Percentiles rank a stretch among this genome's conserved stretches.
Conservation (phyloP, 2,113 vertebrate genomes). For the Potamarius usumacintae region DNA sequence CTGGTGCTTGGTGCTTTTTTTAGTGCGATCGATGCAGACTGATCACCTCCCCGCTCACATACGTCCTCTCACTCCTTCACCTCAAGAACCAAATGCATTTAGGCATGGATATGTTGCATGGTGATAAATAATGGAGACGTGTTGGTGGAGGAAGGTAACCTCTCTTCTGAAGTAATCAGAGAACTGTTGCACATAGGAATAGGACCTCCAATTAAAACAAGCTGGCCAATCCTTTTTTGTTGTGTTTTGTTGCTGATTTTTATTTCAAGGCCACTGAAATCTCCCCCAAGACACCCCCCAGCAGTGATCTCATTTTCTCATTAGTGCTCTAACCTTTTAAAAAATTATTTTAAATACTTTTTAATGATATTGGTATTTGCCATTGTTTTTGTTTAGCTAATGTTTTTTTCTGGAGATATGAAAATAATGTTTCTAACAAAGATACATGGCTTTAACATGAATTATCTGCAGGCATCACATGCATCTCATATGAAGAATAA, state of each 20-base stretch:
- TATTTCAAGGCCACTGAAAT: not conserved
- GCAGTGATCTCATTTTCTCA: conserved; percentile 30
- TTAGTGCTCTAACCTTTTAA: not conserved
- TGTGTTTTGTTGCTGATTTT: too few relatives aligned
- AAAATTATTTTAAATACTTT: not conserved
- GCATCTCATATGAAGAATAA: not conserved
- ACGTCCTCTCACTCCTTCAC: conserved; percentile 57
- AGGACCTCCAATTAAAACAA: conserved; percentile 51
- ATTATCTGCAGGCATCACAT: not conserved
- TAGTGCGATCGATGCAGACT: conserved; percentile 41
- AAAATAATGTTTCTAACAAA: not conserved
- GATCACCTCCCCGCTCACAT: conserved; percentile 42
- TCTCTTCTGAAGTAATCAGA: conserved; percentile 68
- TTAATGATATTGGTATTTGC: not conserved
- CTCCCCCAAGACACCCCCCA: not conserved
- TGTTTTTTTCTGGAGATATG: not conserved
- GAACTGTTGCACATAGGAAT: conserved; percentile 70
- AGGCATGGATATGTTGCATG: conserved; percentile 66
- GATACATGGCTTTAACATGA: not conserved
- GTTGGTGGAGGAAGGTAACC: conserved; percentile 66
- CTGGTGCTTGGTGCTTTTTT: conserved; percentile 50
- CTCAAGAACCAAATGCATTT: conserved; percentile 48
- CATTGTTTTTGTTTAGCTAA: not conserved
- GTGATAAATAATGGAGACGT: conserved; percentile 70
- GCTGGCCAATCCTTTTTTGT: conserved; percentile 54